These are phyloP conservation scores for Aphis gossypii DNA, from an alignment of 1,140 invertebrate species.

Conservation along the genomic window DNA sequence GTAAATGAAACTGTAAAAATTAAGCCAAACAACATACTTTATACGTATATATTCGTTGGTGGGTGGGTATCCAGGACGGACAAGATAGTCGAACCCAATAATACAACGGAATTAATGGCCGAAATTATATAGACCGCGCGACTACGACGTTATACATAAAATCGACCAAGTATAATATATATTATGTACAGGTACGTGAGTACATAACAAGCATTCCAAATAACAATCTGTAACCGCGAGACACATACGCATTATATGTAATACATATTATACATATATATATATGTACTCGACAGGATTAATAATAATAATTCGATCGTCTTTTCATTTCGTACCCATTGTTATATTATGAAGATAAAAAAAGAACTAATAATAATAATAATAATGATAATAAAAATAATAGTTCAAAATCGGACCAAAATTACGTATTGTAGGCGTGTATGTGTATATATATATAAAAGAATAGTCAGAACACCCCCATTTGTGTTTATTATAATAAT, in stretches of 20 bases:
- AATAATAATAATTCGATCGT: constrained; percentile 43
- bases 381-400: constrained; percentile 7
- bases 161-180: neutral
- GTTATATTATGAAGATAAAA: neutral
- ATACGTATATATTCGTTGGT: too few relatives aligned
- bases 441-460: neutral
- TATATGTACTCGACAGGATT: neutral
- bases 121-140: neutral
- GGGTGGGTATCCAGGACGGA: neutral
- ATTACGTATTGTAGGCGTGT: neutral
- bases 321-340: constrained; percentile 47
- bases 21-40: neutral
- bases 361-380: constrained; percentile 9
- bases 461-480: constrained; percentile 11
- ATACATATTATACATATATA: neutral
- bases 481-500: constrained; percentile 51
- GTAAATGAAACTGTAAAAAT: constrained; percentile 52
- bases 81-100: neutral
- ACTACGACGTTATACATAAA: neutral
- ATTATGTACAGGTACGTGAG: neutral
- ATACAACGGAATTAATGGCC: neutral
- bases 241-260: constrained; percentile 1
- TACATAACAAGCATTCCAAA: constrained; percentile 20
- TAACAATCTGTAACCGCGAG: constrained; percentile 21
- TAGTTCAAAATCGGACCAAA: constrained; percentile 9